phyloP scores from a whole-genome alignment of 2,888 invertebrate species.

The Chloroclysta siterata region DNA sequence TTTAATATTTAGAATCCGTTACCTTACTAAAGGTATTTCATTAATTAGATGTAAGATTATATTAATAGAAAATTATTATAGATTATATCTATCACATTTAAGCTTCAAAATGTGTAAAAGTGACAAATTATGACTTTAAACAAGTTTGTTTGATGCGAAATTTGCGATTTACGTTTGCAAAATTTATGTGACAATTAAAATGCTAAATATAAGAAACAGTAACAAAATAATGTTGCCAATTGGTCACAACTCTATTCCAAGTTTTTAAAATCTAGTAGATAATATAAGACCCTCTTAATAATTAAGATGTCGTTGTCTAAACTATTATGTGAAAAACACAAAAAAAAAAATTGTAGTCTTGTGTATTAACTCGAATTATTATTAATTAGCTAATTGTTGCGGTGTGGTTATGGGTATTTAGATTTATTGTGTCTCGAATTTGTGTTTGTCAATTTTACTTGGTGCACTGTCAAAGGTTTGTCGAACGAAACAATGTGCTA shows the following conservation, averaged over 20 bases:
- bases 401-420: conserved; percentile 28
- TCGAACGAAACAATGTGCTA: neutral
- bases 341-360: conserved; percentile 36
- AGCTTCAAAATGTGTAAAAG: neutral
- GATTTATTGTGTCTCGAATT: conserved; percentile 30
- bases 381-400: conserved; percentile 23
- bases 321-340: conserved; percentile 22
- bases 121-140: conserved; percentile 9
- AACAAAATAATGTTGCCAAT: conserved; percentile 5
- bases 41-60: conserved; percentile 23
- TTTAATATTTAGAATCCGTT: conserved; percentile 21
- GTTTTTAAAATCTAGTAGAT: conserved; percentile 10
- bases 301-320: conserved; percentile 23
- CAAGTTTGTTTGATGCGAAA: neutral
- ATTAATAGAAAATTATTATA: conserved; percentile 20
- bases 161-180: neutral
- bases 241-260: conserved; percentile 6
- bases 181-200: neutral
- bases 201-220: neutral
- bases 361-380: conserved; percentile 40
- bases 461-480: conserved; percentile 20
- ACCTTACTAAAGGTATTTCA: conserved; percentile 24
- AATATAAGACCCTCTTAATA: conserved; percentile 13
- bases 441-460: conserved; percentile 14
- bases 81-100: neutral